A percentile compares a stretch with the other conserved stretches of the same genome.
Conservation (phyloP, 2,113 vertebrate genomes). For the Cyprinodon brontotheroides region DNA sequence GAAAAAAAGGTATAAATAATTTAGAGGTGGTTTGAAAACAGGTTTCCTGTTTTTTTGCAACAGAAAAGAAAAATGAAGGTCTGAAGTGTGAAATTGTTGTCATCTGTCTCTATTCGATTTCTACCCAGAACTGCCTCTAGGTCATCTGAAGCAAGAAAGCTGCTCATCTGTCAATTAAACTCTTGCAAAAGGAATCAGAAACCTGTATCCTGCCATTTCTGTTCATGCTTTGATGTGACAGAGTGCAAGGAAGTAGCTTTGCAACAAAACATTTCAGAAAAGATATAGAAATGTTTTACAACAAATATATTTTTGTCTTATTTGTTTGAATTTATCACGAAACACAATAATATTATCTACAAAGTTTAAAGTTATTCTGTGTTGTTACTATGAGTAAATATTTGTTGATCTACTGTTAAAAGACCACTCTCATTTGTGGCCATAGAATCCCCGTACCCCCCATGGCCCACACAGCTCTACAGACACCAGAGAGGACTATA, state of each 20-base stretch:
- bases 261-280: background rate
- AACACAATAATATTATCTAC: background rate
- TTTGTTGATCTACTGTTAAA: background rate
- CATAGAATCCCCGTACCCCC: slow-evolving; percentile 49
- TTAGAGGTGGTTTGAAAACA: background rate
- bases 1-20: too few relatives aligned
- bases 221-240: slow-evolving; percentile 20
- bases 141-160: background rate
- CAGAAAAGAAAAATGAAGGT: slow-evolving; percentile 2
- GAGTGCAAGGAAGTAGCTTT: slow-evolving; percentile 8
- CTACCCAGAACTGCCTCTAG: background rate
- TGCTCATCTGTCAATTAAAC: slow-evolving; percentile 13
- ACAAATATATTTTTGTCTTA: slow-evolving; percentile 7
- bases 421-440: slow-evolving; percentile 35
- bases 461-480: slow-evolving; percentile 38
- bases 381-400: background rate
- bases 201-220: slow-evolving; percentile 8
- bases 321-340: background rate
- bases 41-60: background rate
- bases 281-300: slow-evolving; percentile 4
- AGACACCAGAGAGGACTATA: slow-evolving; percentile 49
- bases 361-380: background rate
- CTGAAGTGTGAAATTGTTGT: background rate
- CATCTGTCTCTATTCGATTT: slow-evolving; percentile 4
- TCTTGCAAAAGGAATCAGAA: slow-evolving; percentile 6